Conservation (phyloP, 2,888 invertebrate species). For the Megamerina dolium region DNA sequence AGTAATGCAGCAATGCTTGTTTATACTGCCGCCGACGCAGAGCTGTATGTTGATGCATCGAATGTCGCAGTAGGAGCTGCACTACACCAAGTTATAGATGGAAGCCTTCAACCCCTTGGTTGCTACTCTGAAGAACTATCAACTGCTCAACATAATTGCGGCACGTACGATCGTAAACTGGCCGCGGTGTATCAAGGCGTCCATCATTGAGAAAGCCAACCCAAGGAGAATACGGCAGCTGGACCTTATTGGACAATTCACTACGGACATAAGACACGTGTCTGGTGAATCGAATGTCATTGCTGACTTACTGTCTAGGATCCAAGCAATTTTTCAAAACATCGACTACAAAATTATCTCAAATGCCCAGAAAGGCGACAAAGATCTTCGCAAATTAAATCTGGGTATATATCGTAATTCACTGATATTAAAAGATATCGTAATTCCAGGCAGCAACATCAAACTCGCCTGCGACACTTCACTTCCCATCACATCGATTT, state of each 20-base stretch:
- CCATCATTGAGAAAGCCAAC: not conserved
- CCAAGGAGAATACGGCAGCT: constrained; percentile 34
- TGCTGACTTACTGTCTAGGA: not conserved
- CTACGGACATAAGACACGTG: constrained; percentile 9
- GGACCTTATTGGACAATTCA: constrained; percentile 25
- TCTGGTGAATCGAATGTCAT: not conserved
- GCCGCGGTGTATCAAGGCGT: constrained; percentile 12
- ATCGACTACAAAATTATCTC: constrained; percentile 7
- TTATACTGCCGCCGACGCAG: constrained; percentile 7
- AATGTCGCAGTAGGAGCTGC: constrained; percentile 14
- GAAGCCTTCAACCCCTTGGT: constrained; percentile 12
- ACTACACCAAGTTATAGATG: constrained; percentile 15
- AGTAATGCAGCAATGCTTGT: too few species aligned
- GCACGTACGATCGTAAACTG: constrained; percentile 16
- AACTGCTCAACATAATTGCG: constrained; percentile 23
- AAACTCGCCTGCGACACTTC: too few species aligned
- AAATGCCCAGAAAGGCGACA: constrained; percentile 7
- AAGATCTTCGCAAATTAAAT: not conserved
- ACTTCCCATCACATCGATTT: too few species aligned
- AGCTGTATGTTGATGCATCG: constrained; percentile 16
- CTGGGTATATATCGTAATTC: too few species aligned
- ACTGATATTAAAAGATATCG: too few species aligned
- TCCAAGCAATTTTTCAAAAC: constrained; percentile 6
- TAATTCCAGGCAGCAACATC: too few species aligned
- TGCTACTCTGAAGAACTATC: constrained; percentile 16